Evolutionary conservation across 2,797 vertebrate species (phyloP).

Genomic region (Parambassis ranga): DNA sequence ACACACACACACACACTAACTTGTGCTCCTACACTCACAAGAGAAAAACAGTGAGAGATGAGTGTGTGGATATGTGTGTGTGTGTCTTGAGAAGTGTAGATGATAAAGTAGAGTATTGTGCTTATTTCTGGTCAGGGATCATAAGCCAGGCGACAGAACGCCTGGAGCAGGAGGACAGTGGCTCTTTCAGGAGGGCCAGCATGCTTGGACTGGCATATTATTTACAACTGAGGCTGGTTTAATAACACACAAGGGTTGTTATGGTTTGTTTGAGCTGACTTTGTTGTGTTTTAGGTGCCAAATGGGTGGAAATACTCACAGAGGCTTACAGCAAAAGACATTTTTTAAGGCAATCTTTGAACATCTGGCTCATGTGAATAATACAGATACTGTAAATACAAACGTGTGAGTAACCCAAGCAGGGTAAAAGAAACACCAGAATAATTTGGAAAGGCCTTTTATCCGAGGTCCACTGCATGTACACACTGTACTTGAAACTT

Average conservation of each 20-base stretch:
- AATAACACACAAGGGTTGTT: slow-evolving; percentile 34
- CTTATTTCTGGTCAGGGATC: slow-evolving; percentile 59
- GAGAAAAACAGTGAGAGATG: slow-evolving; percentile 24
- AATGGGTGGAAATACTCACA: slow-evolving; percentile 40
- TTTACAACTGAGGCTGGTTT: slow-evolving; percentile 49
- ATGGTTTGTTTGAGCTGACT: slow-evolving; percentile 40
- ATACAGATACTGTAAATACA: slow-evolving; percentile 37
- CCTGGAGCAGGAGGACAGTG: slow-evolving; percentile 43
- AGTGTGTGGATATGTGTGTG: background rate
- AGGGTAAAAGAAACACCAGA: slow-evolving; percentile 50
- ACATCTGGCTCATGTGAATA: slow-evolving; percentile 34
- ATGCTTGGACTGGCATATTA: slow-evolving; percentile 37
- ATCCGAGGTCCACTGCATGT: slow-evolving; percentile 35
- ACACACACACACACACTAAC: slow-evolving; percentile 25
- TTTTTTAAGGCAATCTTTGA: slow-evolving; percentile 6
- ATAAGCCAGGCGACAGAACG: slow-evolving; percentile 44
- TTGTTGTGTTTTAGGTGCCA: slow-evolving; percentile 39
- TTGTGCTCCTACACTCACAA: slow-evolving; percentile 25
- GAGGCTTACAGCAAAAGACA: slow-evolving; percentile 11
- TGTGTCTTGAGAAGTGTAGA: slow-evolving; percentile 26
- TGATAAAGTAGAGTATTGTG: slow-evolving; percentile 48
- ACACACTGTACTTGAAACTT: slow-evolving; percentile 66
- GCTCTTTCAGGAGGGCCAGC: slow-evolving; percentile 3
- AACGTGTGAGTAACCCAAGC: slow-evolving; percentile 24
- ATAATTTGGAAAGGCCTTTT: slow-evolving; percentile 60